phyloP scores from a whole-genome alignment of 2,113 vertebrate genomes.

The Ammodytes dubius region DNA sequence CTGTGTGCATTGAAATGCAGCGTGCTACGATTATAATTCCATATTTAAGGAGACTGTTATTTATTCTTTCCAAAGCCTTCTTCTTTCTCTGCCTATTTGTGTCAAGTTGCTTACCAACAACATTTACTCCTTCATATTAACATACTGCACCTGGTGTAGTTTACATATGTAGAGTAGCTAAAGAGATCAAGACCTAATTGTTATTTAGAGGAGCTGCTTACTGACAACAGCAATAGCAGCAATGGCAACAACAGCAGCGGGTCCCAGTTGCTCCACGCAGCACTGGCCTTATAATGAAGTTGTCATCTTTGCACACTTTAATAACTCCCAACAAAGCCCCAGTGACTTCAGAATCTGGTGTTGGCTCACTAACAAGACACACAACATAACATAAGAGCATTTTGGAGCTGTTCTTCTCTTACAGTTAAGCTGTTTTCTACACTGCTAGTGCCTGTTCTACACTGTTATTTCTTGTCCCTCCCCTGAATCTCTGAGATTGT shows the following conservation, averaged over 20 bases:
- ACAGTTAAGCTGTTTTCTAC: neutral
- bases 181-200: neutral
- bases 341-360: neutral
- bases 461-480: neutral
- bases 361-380: conserved; percentile 3
- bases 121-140: conserved; percentile 9
- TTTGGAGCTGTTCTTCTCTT: neutral
- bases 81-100: too few species aligned
- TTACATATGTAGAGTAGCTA: neutral
- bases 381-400: neutral
- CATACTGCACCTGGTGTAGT: neutral
- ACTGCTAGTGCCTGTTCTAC: neutral
- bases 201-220: conserved; percentile 16
- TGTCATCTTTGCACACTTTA: neutral
- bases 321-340: neutral
- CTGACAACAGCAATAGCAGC: neutral
- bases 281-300: neutral
- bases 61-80: too few species aligned
- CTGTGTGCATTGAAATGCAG: too few species aligned
- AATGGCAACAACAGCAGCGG: neutral
- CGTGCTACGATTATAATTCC: neutral
- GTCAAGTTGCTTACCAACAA: conserved; percentile 1
- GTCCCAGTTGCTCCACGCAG: neutral
- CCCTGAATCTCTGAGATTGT: neutral
- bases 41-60: too few species aligned